These are phyloP conservation scores for Craseonycteris thonglongyai DNA, from an alignment of 2,113 vertebrate species.

Conservation along the genomic window DNA sequence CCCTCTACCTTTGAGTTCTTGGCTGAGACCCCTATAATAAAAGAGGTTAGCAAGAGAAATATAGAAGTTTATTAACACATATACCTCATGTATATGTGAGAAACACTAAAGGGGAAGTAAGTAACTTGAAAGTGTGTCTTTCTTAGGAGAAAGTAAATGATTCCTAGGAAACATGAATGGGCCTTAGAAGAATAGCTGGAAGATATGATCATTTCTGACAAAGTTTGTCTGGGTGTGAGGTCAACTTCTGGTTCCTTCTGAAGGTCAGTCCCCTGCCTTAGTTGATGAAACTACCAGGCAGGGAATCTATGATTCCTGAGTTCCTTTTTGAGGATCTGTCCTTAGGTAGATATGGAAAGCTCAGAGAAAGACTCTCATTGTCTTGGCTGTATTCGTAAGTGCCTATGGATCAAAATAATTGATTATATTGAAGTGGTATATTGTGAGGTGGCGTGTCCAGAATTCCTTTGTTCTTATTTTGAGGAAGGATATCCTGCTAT, in stretches of 20 bases:
- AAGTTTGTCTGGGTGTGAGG: neutral
- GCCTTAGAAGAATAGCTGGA: neutral
- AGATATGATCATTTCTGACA: neutral
- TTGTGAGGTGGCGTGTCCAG: neutral
- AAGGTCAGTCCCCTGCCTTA: neutral
- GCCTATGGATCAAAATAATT: neutral
- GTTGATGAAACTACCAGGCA: neutral
- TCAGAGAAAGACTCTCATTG: neutral
- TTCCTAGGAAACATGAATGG: neutral
- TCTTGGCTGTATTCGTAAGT: neutral
- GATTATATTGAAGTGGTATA: neutral
- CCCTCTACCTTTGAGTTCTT: neutral
- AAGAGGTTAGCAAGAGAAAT: neutral
- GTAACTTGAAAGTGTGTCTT: neutral
- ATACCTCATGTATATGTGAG: neutral
- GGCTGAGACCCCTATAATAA: neutral
- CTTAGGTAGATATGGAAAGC: neutral
- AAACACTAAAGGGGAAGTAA: neutral
- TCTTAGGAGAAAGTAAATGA: neutral
- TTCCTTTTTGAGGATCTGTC: neutral
- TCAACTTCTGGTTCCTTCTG: neutral
- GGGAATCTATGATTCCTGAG: neutral
- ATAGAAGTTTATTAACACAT: neutral
- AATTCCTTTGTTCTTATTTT: neutral
- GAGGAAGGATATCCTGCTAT: neutral